A percentile compares a stretch with the other conserved stretches of the same genome.
These are phyloP conservation scores for Triplophysa tibetana DNA, from an alignment of 2,113 vertebrate genomes.

Conservation along the genomic window DNA sequence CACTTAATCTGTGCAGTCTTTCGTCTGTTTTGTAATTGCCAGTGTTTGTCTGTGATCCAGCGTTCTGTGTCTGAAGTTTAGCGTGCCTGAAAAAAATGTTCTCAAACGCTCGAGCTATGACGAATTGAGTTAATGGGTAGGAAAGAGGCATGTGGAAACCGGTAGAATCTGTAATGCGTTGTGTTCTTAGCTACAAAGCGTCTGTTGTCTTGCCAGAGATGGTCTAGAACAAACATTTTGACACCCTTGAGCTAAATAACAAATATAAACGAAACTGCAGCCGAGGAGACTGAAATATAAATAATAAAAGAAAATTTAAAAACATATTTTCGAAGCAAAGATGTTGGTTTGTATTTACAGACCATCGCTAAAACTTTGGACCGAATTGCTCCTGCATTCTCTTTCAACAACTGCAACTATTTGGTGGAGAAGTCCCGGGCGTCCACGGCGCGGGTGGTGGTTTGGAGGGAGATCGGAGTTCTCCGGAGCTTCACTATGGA, in stretches of 20 bases:
- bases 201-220: background rate
- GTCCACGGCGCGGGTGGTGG: conserved; percentile 87
- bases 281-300: background rate
- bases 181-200: background rate
- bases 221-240: background rate
- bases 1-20: no score
- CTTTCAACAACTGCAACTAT: conserved; percentile 90
- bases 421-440: conserved; percentile 89
- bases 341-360: conserved; percentile 62
- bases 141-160: background rate
- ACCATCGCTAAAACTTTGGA: conserved; percentile 89
- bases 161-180: conserved; percentile 1
- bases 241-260: background rate
- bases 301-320: background rate
- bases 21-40: background rate
- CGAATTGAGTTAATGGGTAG: background rate
- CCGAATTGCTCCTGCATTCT: conserved; percentile 86
- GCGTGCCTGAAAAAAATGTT: background rate
- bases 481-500: conserved; percentile 94
- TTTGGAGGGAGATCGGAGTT: conserved; percentile 90
- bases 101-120: background rate
- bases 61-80: background rate
- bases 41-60: conserved; percentile 6
- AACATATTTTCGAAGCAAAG: no score
- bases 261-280: background rate